These are phyloP conservation scores for Neotoxoptera formosana DNA, from an alignment of 1,140 invertebrate species.

Conservation along the genomic window DNA sequence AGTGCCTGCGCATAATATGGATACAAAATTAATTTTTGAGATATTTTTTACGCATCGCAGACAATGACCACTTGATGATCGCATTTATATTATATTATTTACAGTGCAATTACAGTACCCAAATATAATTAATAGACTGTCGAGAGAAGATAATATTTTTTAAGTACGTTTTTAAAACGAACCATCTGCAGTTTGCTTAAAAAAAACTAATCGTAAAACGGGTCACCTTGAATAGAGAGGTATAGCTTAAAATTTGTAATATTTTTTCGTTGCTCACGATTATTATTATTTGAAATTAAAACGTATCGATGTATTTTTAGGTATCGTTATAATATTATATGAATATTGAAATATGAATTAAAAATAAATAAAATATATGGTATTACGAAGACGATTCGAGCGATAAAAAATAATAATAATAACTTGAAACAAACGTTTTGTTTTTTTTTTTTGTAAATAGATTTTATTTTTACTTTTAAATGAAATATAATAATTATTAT, in stretches of 20 bases:
- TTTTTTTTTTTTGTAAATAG: not conserved
- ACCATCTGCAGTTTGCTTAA: not conserved
- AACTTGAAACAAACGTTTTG: not conserved
- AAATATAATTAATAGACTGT: not conserved
- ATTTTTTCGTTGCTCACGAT: not conserved
- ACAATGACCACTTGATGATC: not conserved
- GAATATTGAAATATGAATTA: not conserved
- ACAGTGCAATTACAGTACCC: not conserved
- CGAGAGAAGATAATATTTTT: not conserved
- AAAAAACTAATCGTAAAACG: not conserved
- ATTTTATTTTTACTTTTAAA: not conserved
- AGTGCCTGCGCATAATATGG: not conserved
- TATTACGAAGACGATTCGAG: too few species aligned
- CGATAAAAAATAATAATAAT: not conserved
- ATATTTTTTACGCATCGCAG: not conserved
- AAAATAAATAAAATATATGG: not conserved
- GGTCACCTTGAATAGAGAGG: not conserved
- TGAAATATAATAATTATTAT: not conserved
- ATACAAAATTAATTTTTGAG: not conserved
- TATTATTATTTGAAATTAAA: not conserved
- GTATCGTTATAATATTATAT: too few species aligned
- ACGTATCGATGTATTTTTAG: not conserved
- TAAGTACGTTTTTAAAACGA: not conserved
- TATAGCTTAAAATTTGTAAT: not conserved
- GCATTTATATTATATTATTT: not conserved